Base-by-base conservation (phyloP, 2,113 vertebrate species). In the Malurus alboscapulatus region DNA sequence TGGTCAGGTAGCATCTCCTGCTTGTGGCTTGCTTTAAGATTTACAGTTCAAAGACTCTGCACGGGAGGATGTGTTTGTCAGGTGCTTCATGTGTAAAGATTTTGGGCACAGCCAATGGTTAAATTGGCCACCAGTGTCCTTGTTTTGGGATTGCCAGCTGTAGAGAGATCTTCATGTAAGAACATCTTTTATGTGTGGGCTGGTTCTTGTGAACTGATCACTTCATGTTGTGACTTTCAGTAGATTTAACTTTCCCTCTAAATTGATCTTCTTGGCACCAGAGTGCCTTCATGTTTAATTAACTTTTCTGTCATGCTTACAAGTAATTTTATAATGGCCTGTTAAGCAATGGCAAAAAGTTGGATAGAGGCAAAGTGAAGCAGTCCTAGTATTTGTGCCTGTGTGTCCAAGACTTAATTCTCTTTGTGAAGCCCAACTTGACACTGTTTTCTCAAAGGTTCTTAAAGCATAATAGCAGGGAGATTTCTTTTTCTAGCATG, bases 81-180 rank as follows among this genome's bases (percentile, higher is more conserved):
- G n/a, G 54, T 53, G 69, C 62, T 82, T 75, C 29, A 15, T 30
- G 20, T 54, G n/a, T 54, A 54, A 75, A 47, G 7, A 47, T 40
- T 67, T 47, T 82, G 69, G 47, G 20, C 24, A 47, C 20, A 54
- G 45, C 7, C 32, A 59, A 4, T 47, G 14, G 29, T 81, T 74
- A 40, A 59, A 74, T 6, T 67, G 29, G 24, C 40, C n/a, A 26
- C n/a, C 0, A 0, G 14, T 53, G n/a, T 47, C 29, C 59, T 81
- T 17, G 22, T 75, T 54, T 82, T 30, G 54, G 17, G n/a, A 82
- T 54, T 82, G 29, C 20, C 20, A 54, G 9, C 10, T 67, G 47
- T 17, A 34, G 54, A 59, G 45, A 40, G 38, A 40, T 61, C 20
- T 67, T 74, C 25, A 15, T 0, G 1, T 13, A n/a, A 54, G 61